These are phyloP conservation scores for Parascotia fuliginaria DNA, from an alignment of 2,888 invertebrate species.

Conservation along the genomic window DNA sequence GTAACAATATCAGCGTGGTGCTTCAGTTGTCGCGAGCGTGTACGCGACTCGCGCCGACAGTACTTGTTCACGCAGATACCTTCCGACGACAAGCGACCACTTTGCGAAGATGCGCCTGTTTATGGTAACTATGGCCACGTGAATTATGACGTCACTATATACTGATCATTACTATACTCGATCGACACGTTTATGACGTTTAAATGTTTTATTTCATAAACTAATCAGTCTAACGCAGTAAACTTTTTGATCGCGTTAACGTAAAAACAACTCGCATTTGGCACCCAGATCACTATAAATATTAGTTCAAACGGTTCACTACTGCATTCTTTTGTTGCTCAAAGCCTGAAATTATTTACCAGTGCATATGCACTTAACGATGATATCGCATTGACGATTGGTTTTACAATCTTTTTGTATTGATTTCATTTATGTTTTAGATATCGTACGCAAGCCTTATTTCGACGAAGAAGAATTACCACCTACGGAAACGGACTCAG, in stretches of 20 bases:
- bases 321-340: too few relatives aligned
- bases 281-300: too few relatives aligned
- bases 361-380: too few relatives aligned
- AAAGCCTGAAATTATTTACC: too few relatives aligned
- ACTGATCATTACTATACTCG: neutral
- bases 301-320: too few relatives aligned
- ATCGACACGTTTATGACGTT: too few relatives aligned
- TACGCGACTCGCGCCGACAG: conserved; percentile 68
- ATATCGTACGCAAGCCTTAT: conserved; percentile 86
- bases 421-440: conserved; percentile 45
- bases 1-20: conserved; percentile 85
- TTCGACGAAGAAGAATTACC: conserved; percentile 89
- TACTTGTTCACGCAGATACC: conserved; percentile 87
- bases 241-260: too few relatives aligned
- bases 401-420: neutral
- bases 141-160: too few relatives aligned
- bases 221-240: too few relatives aligned
- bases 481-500: conserved; percentile 86
- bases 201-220: too few relatives aligned
- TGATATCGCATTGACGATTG: neutral
- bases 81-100: conserved; percentile 79
- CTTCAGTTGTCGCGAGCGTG: conserved; percentile 79
- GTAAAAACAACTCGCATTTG: too few relatives aligned
- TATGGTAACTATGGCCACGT: conserved; percentile 60
- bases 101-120: conserved; percentile 54